Evolutionary conservation across 2,797 vertebrate species (phyloP).

Genomic region (Sciaenops ocellatus): DNA sequence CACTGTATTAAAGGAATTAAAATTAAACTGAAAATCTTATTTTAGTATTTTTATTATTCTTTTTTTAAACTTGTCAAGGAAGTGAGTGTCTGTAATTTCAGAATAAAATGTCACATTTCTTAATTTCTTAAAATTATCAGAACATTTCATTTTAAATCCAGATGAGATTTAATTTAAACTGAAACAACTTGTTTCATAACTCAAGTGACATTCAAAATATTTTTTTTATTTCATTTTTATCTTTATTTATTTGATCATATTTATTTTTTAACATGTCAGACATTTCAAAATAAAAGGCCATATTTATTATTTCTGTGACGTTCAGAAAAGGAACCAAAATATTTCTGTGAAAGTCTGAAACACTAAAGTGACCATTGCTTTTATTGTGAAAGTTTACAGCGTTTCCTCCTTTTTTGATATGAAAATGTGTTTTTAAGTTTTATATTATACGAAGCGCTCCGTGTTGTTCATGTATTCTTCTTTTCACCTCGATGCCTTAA

Average conservation of each 20-base stretch:
- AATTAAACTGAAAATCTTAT: no score
- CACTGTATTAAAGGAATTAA: no score
- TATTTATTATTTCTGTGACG: not conserved
- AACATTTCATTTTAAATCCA: not conserved
- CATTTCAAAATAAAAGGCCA: constrained; percentile 13
- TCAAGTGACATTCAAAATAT: no score
- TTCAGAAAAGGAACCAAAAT: not conserved
- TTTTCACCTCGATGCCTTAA: constrained; percentile 4
- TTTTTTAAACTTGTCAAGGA: not conserved
- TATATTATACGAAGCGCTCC: no score
- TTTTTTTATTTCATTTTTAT: not conserved
- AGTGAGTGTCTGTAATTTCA: not conserved
- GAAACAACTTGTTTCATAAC: not conserved
- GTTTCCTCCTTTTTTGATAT: not conserved
- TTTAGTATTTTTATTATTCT: not conserved
- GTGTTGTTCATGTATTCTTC: not conserved
- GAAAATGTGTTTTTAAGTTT: not conserved
- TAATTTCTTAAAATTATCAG: not conserved
- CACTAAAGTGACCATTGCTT: constrained; percentile 15
- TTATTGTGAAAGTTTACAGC: constrained; percentile 37
- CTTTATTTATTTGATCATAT: not conserved
- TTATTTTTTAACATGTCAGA: not conserved
- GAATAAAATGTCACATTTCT: constrained; percentile 6
- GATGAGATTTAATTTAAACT: not conserved
- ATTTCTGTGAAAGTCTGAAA: not conserved